phyloP scores from a whole-genome alignment of 1,140 invertebrate species.

The Cryptotermes secundus region DNA sequence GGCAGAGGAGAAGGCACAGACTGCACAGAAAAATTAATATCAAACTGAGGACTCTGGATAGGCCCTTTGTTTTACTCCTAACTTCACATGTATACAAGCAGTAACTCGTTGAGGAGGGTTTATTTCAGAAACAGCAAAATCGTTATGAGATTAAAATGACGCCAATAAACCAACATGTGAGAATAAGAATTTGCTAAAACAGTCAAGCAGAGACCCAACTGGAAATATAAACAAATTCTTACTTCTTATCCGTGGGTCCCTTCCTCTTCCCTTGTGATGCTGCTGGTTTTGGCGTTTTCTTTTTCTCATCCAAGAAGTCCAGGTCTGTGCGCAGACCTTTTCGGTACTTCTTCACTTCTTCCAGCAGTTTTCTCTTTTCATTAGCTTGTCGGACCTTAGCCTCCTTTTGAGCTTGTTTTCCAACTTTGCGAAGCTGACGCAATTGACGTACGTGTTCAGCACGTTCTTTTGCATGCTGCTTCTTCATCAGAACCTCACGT shows the following conservation, averaged over 20 bases:
- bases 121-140: too few species aligned
- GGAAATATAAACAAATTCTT: conserved; percentile 31
- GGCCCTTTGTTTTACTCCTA: too few species aligned
- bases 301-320: conserved; percentile 81
- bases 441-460: conserved; percentile 88
- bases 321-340: conserved; percentile 78
- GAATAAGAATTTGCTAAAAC: too few species aligned
- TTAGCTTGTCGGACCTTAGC: conserved; percentile 72
- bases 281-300: conserved; percentile 45
- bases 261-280: conserved; percentile 45
- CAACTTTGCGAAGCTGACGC: conserved; percentile 87
- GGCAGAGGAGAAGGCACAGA: too few species aligned
- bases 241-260: conserved; percentile 47
- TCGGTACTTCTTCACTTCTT: conserved; percentile 80
- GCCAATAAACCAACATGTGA: too few species aligned
- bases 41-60: too few species aligned
- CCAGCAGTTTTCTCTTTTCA: conserved; percentile 73
- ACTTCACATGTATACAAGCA: too few species aligned
- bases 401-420: conserved; percentile 86
- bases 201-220: too few species aligned
- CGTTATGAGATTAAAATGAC: too few species aligned
- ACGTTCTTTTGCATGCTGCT: conserved; percentile 78
- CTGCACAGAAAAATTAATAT: too few species aligned
- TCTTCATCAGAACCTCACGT: conserved; percentile 77
- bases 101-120: too few species aligned